phyloP scores from a whole-genome alignment of 2,113 vertebrate species.

The Trichechus manatus region DNA sequence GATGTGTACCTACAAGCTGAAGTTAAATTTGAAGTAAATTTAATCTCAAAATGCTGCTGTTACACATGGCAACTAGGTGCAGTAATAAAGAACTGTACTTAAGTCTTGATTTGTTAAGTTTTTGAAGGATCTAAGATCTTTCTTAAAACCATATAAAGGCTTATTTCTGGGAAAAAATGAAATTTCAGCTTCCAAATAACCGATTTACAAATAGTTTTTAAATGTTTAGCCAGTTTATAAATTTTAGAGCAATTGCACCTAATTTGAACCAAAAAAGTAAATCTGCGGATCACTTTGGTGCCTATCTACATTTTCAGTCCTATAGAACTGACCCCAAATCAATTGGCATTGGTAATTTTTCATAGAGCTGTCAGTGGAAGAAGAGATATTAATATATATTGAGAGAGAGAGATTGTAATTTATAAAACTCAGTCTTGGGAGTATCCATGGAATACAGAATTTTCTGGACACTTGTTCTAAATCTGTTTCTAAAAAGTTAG shows the following conservation, averaged over 20 bases:
- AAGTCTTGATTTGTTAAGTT: neutral
- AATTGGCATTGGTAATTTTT: neutral
- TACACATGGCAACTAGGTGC: neutral
- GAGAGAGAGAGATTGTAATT: neutral
- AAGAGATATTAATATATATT: neutral
- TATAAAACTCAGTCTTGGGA: neutral
- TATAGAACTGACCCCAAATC: neutral
- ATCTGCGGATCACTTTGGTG: neutral
- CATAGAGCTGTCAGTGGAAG: neutral
- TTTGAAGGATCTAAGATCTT: neutral
- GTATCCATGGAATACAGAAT: neutral
- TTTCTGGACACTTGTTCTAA: constrained; percentile 2
- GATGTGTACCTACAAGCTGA: neutral
- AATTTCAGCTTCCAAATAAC: constrained; percentile 22
- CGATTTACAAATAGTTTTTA: neutral
- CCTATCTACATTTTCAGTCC: neutral
- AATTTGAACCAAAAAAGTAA: neutral
- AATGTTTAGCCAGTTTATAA: neutral
- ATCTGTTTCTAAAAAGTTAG: neutral
- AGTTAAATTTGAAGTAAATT: neutral
- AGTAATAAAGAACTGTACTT: neutral
- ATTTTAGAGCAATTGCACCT: neutral
- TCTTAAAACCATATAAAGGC: neutral
- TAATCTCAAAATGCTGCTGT: neutral
- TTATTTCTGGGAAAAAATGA: neutral